Evolutionary conservation across 2,797 vertebrate species (phyloP).

Genomic region (Stomatorhinus walkeri): DNA sequence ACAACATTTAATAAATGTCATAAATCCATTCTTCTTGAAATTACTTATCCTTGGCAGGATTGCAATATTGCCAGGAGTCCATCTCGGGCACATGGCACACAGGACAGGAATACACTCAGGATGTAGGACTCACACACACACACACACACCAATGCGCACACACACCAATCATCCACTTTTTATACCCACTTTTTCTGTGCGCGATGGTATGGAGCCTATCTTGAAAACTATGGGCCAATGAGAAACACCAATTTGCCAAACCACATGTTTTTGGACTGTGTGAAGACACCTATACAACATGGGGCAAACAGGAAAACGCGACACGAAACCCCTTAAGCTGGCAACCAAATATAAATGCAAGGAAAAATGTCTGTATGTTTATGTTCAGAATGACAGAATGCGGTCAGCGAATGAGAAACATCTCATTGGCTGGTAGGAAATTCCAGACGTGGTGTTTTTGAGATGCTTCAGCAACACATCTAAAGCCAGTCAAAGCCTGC

Average conservation of each 20-base stretch:
- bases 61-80: neutral
- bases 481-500: neutral
- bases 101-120: neutral
- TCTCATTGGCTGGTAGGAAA: neutral
- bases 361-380: neutral
- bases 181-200: neutral
- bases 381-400: neutral
- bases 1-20: neutral
- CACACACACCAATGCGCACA: neutral
- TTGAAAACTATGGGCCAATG: neutral
- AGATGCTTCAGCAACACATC: neutral
- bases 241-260: neutral
- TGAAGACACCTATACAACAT: neutral
- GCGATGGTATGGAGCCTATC: neutral
- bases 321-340: neutral
- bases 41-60: neutral
- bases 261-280: neutral
- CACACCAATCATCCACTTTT: neutral
- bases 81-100: neutral
- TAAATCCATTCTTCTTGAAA: neutral
- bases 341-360: neutral
- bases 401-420: neutral
- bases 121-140: neutral
- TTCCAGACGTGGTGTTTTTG: neutral
- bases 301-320: neutral